Conservation (phyloP, 2,888 invertebrate genomes). For the Toxonevra muliebris region DNA sequence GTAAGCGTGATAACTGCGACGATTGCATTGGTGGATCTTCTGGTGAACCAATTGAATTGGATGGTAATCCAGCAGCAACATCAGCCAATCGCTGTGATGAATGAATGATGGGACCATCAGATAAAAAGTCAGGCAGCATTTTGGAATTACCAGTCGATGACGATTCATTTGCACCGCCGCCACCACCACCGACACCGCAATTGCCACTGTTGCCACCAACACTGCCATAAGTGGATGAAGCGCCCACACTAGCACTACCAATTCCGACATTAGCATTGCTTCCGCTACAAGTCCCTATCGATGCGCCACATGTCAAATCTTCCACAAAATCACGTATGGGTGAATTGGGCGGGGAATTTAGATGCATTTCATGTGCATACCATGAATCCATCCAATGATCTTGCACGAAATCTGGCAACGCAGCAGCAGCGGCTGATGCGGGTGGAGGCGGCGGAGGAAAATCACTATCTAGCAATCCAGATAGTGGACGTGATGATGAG, state of each 20-base stretch:
- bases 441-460: constrained; percentile 27
- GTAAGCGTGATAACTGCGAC: constrained; percentile 55
- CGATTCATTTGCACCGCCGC: constrained; percentile 14
- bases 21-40: constrained; percentile 53
- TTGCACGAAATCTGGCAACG: constrained; percentile 87
- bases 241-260: constrained; percentile 34
- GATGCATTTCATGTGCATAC: constrained; percentile 60
- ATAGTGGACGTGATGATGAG: constrained; percentile 35
- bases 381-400: constrained; percentile 83
- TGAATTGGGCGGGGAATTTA: constrained; percentile 60
- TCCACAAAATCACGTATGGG: constrained; percentile 53
- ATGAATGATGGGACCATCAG: constrained; percentile 72
- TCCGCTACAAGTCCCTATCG: constrained; percentile 26
- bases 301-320: constrained; percentile 47
- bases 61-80: constrained; percentile 62
- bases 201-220: constrained; percentile 20
- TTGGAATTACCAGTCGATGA: constrained; percentile 43
- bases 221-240: constrained; percentile 23
- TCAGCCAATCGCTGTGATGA: constrained; percentile 63
- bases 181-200: constrained; percentile 22
- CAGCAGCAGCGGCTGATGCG: constrained; percentile 50
- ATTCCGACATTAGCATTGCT: constrained; percentile 39
- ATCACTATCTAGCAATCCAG: constrained; percentile 31
- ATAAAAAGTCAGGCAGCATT: constrained; percentile 75
- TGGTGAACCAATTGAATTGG: constrained; percentile 61